Base-by-base conservation (phyloP, 2,888 invertebrate species). In the Steinernema carpocapsae region DNA sequence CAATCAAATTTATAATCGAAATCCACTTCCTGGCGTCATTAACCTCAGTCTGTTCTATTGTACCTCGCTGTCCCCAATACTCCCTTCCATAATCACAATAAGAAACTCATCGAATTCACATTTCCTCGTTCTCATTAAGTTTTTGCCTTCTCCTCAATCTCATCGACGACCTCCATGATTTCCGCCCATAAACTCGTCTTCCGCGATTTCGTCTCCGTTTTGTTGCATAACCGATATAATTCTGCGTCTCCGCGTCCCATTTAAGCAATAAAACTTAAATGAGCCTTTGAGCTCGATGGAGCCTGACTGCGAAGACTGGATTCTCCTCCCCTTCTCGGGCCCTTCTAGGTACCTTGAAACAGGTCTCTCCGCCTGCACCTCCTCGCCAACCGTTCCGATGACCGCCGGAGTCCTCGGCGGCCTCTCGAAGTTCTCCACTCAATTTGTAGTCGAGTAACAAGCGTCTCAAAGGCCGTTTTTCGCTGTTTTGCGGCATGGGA, bases 391-490 rank as follows among this genome's bases (percentile, higher is more conserved):
- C 48, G 48, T 48, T 48, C 48, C 48, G 14, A 48, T 48, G 48
- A 48, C 48, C 48, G 48, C 37, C 10, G 37, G 37, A 37, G 37
- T 37, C 37, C 37, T 37, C 37, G 37, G 37, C 37, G 37, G 37
- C 37, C 37, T 37, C 37, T 48, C 48, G 48, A 48, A 48, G 14
- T 4, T 48, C 48, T 14, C 19, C 48, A 48, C 48, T 48, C 17
- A 14, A 19, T 48, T 19, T 48, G n/a, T 19, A 48, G 48, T 19
- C 48, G n/a, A 48, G 48, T 48, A n/a, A 48, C 22, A 26, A 56
- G 64, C 32, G 4, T 64, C 64, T 32, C 64, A 29, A 64, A 29
- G 64, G 64, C 64, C 32, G 29, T 64, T 64, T 64, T 64, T 48
- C 48, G 19, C 17, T 37, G 37, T 37, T 19, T 48, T 19, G 48